Base-by-base conservation (phyloP, 2,113 vertebrate genomes). In the Nycticorax nycticorax region DNA sequence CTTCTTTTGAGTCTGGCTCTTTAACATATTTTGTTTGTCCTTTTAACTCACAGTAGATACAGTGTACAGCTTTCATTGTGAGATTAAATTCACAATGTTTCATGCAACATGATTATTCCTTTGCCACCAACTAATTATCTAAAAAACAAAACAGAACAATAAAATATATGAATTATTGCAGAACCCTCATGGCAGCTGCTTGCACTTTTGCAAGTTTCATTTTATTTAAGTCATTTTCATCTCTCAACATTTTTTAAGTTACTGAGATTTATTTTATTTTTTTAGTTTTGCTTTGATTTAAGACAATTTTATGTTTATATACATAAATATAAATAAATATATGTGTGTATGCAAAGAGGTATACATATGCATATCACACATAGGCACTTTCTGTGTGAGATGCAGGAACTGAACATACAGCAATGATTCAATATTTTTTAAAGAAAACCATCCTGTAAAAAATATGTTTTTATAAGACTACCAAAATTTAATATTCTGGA, bases 131-230 rank as follows among this genome's bases (percentile, higher is more conserved):
- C 85, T 90, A 90, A 90, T 97, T 96, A 93, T 86, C 81, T 94
- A 87, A 96, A 97, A 93, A 97, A 64, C 72, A 96, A 97, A 97
- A 91, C 77, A 93, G 76, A 94, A 91, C 64, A 94, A 97, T 96
- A 97, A 97, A 96, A 62, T 81, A 91, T 80, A 92, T 94, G 93
- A 97, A 94, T 97, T 96, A 97, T 92, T 92, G 85, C 77, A 77
- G 73, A 85, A 82, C 60, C 82, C 47, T 86, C 77, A 62, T 85
- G 90, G 66, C 93, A 96, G 92, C 57, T 90, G 79, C 47, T 96
- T 86, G 33, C 78, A 62, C 53, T 96, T 89, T 53, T 80, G 35
- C 66, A 96, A 72, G 50, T 96, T 96, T 92, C 53, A 81, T 95
- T 96, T 94, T 94, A 71, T 95, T 96, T 92, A 93, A 89, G 64